A percentile compares a stretch with the other conserved stretches of the same genome.
Conservation (phyloP, 2,113 vertebrate species). For the Trichomycterus rosablanca region DNA sequence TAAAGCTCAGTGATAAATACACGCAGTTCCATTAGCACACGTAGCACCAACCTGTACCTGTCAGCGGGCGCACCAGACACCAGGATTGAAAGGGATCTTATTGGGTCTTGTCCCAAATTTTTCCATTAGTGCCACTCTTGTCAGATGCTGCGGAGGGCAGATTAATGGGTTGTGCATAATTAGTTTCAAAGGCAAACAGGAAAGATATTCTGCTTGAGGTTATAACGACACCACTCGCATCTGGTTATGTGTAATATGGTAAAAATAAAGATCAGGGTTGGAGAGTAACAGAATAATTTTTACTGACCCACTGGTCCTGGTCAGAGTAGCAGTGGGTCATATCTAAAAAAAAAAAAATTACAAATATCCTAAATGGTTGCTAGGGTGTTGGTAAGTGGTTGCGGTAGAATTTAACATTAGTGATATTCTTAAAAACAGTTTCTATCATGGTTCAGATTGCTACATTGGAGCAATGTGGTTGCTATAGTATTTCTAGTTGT, state of each 20-base stretch:
- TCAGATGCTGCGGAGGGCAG: background rate
- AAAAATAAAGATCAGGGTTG: too few relatives aligned
- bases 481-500: too few relatives aligned
- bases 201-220: background rate
- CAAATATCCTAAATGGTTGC: background rate
- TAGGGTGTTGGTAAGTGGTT: too few relatives aligned
- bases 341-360: background rate
- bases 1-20: background rate
- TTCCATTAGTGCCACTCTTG: constrained; percentile 23
- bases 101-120: constrained; percentile 10
- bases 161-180: constrained; percentile 20
- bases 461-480: too few relatives aligned
- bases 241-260: too few relatives aligned
- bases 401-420: too few relatives aligned
- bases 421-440: too few relatives aligned
- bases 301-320: too few relatives aligned
- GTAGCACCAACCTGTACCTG: constrained; percentile 21
- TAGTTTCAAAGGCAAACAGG: constrained; percentile 7
- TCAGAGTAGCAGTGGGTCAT: too few relatives aligned
- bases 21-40: constrained; percentile 18
- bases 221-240: background rate
- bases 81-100: background rate
- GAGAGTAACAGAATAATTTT: too few relatives aligned
- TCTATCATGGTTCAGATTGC: too few relatives aligned
- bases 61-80: background rate